A percentile compares a stretch with the other conserved stretches of the same genome.
Conservation (phyloP, 2,888 invertebrate species). For the Acronicta aceris region DNA sequence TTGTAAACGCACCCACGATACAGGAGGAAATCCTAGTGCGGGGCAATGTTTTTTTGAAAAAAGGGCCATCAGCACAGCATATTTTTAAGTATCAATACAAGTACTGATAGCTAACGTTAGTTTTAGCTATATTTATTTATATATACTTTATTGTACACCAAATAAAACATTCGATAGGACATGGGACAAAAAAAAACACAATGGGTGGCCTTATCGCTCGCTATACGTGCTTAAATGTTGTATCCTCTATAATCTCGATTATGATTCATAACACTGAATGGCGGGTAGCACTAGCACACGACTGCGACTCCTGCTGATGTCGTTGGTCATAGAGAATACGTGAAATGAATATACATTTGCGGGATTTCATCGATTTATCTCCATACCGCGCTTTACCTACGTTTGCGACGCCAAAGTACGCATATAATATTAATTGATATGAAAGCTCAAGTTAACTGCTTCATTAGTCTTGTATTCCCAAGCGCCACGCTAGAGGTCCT, state of each 20-base stretch:
- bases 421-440: constrained; percentile 6
- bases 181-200: too few species aligned
- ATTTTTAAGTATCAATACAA: too few species aligned
- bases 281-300: constrained; percentile 30
- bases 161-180: too few species aligned
- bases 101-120: too few species aligned
- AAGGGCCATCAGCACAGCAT: too few species aligned
- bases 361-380: constrained; percentile 53
- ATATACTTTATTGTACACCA: too few species aligned
- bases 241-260: constrained; percentile 30
- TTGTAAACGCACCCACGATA: too few species aligned
- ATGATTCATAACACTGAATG: constrained; percentile 46
- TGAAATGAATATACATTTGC: constrained; percentile 62
- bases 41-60: too few species aligned
- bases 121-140: too few species aligned
- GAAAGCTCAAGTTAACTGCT: neutral
- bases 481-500: too few species aligned
- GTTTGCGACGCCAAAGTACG: constrained; percentile 1
- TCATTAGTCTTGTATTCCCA: neutral
- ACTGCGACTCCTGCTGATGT: constrained; percentile 26
- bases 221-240: constrained; percentile 6
- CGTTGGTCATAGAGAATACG: constrained; percentile 54
- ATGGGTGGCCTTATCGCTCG: too few species aligned
- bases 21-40: too few species aligned
- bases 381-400: constrained; percentile 23